Evolutionary conservation across 2,888 invertebrate species (phyloP).

Genomic region (Drosophila kuntzei): DNA sequence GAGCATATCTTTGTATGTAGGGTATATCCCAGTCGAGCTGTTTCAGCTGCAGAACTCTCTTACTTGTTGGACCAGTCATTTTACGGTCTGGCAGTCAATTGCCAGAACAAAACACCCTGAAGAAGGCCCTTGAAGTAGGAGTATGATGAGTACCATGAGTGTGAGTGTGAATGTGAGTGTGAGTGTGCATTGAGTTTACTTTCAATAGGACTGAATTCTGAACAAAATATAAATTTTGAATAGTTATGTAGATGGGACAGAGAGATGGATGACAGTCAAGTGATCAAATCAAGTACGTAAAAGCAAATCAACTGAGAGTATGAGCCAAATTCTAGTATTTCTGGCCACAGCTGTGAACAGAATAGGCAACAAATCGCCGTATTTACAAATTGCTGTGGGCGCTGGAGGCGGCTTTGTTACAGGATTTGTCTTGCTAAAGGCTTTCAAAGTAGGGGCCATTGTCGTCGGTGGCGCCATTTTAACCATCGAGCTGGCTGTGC

Average conservation of each 20-base stretch:
- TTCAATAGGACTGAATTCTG: slow-evolving; percentile 23
- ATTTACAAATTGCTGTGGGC: slow-evolving; percentile 52
- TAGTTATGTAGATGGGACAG: neutral
- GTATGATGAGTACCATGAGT: neutral
- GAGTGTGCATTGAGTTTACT: slow-evolving; percentile 28
- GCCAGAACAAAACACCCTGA: slow-evolving; percentile 19
- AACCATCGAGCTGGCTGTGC: slow-evolving; percentile 38
- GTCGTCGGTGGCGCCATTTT: slow-evolving; percentile 36
- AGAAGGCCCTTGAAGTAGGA: slow-evolving; percentile 7
- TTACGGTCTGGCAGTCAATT: slow-evolving; percentile 59
- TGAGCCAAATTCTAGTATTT: slow-evolving; percentile 13
- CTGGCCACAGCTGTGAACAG: slow-evolving; percentile 25
- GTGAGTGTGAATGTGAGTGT: slow-evolving; percentile 2
- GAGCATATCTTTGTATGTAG: neutral
- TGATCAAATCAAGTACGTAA: slow-evolving; percentile 46
- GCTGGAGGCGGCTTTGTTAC: slow-evolving; percentile 38
- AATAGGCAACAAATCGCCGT: slow-evolving; percentile 49
- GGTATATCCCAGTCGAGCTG: neutral
- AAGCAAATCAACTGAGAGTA: slow-evolving; percentile 1
- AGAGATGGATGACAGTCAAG: slow-evolving; percentile 7
- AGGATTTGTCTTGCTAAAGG: slow-evolving; percentile 45
- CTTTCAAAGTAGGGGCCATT: slow-evolving; percentile 53
- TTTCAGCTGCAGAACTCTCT: neutral
- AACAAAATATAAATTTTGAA: slow-evolving; percentile 10
- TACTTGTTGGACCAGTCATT: slow-evolving; percentile 12